Evolutionary conservation across 2,113 vertebrate genomes (phyloP).

Genomic region (Eptesicus fuscus): DNA sequence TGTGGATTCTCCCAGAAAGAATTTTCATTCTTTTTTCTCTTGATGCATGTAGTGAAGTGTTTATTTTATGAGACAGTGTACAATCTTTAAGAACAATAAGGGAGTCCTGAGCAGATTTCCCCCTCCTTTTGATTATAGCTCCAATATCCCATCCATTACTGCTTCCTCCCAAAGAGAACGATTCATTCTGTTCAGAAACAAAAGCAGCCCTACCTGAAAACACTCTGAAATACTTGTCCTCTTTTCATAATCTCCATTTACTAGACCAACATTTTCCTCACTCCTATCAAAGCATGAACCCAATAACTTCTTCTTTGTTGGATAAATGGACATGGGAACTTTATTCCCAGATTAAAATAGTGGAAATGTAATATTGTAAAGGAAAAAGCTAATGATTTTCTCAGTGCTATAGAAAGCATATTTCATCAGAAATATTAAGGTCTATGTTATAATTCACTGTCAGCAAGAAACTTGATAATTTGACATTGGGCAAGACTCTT

Average conservation of each 20-base stretch:
- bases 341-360: neutral
- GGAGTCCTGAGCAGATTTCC: neutral
- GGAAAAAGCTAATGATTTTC: constrained; percentile 9
- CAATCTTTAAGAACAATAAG: neutral
- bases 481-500: neutral
- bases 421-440: neutral
- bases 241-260: neutral
- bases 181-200: neutral
- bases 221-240: neutral
- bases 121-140: neutral
- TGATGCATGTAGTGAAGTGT: neutral
- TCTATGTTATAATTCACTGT: neutral
- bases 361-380: constrained; percentile 22
- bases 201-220: neutral
- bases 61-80: neutral
- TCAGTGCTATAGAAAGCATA: neutral
- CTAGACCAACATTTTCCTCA: constrained; percentile 13
- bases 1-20: neutral
- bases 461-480: neutral
- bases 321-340: neutral
- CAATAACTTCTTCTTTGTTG: neutral
- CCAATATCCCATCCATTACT: neutral
- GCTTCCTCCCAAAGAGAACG: neutral
- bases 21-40: constrained; percentile 28
- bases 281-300: neutral